phyloP scores from a whole-genome alignment of 2,888 invertebrate species.

The Oscheius sp. region DNA sequence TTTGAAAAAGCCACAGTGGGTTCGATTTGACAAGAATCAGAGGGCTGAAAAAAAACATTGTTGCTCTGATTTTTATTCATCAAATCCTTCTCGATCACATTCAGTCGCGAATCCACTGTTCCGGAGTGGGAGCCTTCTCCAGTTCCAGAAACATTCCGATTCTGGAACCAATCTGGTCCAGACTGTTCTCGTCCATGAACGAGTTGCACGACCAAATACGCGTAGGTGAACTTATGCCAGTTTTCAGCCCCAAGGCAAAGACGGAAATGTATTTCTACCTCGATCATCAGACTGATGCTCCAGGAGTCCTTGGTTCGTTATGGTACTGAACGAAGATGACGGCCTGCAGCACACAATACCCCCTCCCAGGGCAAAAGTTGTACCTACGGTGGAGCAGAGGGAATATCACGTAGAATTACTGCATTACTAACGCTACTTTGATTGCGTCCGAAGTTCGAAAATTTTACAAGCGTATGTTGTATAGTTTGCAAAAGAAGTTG shows the following conservation, averaged over 20 bases:
- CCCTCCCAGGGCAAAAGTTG: not conserved
- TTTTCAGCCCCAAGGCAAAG: conserved; percentile 7
- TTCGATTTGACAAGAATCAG: too few relatives aligned
- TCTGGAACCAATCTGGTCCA: conserved; percentile 34
- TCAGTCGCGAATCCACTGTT: conserved; percentile 22
- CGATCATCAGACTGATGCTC: conserved; percentile 9
- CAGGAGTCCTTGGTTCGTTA: conserved; percentile 20
- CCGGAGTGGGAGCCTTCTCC: not conserved
- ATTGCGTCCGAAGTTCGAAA: too few relatives aligned
- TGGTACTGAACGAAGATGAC: conserved; percentile 29
- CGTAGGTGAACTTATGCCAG: conserved; percentile 17
- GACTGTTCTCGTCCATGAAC: not conserved
- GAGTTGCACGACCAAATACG: conserved; percentile 17
- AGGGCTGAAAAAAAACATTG: not conserved
- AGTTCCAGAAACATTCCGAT: conserved; percentile 17
- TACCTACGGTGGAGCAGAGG: too few relatives aligned
- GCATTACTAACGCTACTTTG: too few relatives aligned
- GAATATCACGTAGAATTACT: too few relatives aligned
- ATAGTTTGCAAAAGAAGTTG: too few relatives aligned
- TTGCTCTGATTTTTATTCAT: too few relatives aligned
- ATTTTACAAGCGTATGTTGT: too few relatives aligned
- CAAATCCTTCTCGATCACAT: too few relatives aligned
- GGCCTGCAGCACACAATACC: conserved; percentile 21
- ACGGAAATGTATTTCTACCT: conserved; percentile 20
- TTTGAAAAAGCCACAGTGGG: too few relatives aligned